Percentiles rank a stretch among this genome's conserved stretches.
phyloP scores from a whole-genome alignment of 2,888 invertebrate genomes.

The Volucella inanis region DNA sequence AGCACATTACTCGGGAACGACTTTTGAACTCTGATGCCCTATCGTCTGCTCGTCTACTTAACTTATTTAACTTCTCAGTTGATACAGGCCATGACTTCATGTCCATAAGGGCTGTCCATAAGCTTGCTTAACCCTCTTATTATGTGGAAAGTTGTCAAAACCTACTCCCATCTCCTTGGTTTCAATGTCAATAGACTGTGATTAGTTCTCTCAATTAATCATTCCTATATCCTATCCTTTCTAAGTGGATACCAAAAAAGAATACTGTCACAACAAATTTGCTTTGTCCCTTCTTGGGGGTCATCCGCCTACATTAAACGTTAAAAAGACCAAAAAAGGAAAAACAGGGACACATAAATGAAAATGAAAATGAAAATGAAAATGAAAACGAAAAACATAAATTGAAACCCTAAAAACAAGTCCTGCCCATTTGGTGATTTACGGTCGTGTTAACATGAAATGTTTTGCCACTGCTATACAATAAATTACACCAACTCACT shows the following conservation, averaged over 20 bases:
- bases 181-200: too few relatives aligned
- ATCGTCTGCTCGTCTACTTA: too few relatives aligned
- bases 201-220: slow-evolving; percentile 24
- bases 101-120: too few relatives aligned
- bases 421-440: slow-evolving; percentile 63
- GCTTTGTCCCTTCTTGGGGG: slow-evolving; percentile 26
- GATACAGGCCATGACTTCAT: too few relatives aligned
- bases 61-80: too few relatives aligned
- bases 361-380: background rate
- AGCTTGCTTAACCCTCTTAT: too few relatives aligned
- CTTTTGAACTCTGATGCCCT: too few relatives aligned
- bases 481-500: slow-evolving; percentile 31
- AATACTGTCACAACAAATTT: slow-evolving; percentile 38
- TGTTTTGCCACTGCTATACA: slow-evolving; percentile 39
- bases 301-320: slow-evolving; percentile 19
- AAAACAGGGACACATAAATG: too few relatives aligned
- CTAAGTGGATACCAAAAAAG: too few relatives aligned
- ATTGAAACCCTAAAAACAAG: slow-evolving; percentile 26
- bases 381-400: background rate
- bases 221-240: slow-evolving; percentile 20
- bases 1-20: too few relatives aligned
- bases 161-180: too few relatives aligned
- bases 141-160: too few relatives aligned
- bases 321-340: background rate
- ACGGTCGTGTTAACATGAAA: slow-evolving; percentile 57